phyloP scores from a whole-genome alignment of 2,888 invertebrate species.

The Spodoptera littoralis region DNA sequence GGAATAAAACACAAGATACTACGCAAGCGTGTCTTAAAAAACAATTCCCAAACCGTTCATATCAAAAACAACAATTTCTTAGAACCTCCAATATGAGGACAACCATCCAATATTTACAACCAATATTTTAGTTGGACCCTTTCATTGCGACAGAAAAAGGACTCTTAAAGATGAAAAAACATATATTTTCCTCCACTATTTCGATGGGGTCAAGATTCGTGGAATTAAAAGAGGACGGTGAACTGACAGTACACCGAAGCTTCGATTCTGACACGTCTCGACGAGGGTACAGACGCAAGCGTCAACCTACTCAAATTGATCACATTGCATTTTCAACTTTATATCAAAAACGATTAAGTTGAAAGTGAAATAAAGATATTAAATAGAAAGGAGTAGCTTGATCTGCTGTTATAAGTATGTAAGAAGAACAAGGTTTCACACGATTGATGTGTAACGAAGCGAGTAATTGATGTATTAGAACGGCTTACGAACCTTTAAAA shows the following conservation, averaged over 20 bases:
- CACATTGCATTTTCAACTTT: no score
- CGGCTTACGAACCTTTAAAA: conserved; percentile 24
- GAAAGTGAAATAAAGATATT: no score
- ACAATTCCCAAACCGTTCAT: no score
- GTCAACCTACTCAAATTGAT: no score
- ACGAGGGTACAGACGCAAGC: conserved; percentile 23
- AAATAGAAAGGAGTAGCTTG: no score
- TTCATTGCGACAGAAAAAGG: conserved; percentile 11
- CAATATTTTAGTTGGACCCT: conserved; percentile 8
- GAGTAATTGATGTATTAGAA: conserved; percentile 33
- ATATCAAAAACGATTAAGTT: no score
- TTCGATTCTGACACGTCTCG: conserved; percentile 26
- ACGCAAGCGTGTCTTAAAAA: no score
- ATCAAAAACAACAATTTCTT: not conserved
- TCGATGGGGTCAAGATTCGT: conserved; percentile 37
- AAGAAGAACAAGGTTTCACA: conserved; percentile 32
- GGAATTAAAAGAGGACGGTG: conserved; percentile 51
- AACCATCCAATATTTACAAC: not conserved
- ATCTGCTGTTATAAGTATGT: not conserved
- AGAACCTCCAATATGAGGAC: not conserved
- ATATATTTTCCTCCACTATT: conserved; percentile 40
- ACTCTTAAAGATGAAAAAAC: conserved; percentile 21
- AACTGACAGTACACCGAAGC: conserved; percentile 45
- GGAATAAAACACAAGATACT: no score
- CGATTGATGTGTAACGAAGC: conserved; percentile 34